Evolutionary conservation across 2,113 vertebrate genomes (phyloP).

Genomic region (Anolis sagrei): DNA sequence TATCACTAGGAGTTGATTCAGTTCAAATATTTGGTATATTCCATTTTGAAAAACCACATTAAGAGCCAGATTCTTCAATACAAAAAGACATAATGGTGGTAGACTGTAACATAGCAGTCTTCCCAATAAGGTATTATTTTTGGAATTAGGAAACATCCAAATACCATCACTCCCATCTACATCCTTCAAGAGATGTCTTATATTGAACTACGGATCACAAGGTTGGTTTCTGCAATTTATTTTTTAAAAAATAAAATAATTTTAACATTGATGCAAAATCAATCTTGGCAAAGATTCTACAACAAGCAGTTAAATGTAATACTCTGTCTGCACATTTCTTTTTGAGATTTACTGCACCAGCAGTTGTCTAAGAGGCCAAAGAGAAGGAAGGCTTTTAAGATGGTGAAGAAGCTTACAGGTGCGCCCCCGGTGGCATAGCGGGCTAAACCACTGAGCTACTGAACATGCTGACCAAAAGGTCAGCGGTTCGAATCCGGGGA

Average conservation of each 20-base stretch:
- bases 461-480: too few species aligned
- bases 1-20: not conserved
- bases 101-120: not conserved
- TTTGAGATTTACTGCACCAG: too few species aligned
- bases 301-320: too few species aligned
- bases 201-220: too few species aligned
- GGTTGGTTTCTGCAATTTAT: not conserved
- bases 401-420: too few species aligned
- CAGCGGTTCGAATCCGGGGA: too few species aligned
- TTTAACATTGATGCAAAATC: not conserved
- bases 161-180: not conserved
- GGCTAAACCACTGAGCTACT: too few species aligned
- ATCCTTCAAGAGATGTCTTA: not conserved
- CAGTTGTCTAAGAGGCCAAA: too few species aligned
- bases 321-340: too few species aligned
- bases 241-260: not conserved
- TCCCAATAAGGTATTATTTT: not conserved
- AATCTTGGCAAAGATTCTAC: not conserved
- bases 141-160: not conserved
- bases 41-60: not conserved
- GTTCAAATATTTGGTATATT: not conserved
- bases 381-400: too few species aligned
- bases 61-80: not conserved
- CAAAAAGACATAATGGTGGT: not conserved
- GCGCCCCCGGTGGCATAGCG: too few species aligned